Percentiles rank a stretch among this genome's conserved stretches.
Evolutionary conservation across 1,140 invertebrate genomes (phyloP).

Genomic region (Leptinotarsa undecemlineata): DNA sequence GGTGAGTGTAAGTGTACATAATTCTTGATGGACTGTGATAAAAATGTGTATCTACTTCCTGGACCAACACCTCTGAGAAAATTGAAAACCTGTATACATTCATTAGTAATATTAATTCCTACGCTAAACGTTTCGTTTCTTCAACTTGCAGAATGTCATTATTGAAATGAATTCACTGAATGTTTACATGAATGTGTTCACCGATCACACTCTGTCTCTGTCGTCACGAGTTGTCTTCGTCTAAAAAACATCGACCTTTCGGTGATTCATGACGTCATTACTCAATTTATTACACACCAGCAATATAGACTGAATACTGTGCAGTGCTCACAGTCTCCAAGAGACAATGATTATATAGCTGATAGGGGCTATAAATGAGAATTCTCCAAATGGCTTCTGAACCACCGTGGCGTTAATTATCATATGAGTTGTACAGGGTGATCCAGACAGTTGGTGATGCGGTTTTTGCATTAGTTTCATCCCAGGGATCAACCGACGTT

Average conservation of each 20-base stretch:
- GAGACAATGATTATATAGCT: no score
- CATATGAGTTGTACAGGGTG: background rate
- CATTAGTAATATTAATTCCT: background rate
- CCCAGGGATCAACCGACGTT: no score
- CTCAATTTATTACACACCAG: background rate
- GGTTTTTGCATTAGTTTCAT: no score
- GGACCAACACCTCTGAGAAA: no score
- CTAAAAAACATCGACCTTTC: constrained; percentile 3
- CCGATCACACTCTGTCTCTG: background rate
- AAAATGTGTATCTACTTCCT: no score
- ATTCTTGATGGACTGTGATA: no score
- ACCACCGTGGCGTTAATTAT: background rate
- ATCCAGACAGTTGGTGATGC: background rate
- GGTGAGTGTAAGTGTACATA: no score
- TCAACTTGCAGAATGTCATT: background rate
- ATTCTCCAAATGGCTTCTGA: background rate
- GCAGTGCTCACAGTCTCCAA: no score
- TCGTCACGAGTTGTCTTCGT: background rate
- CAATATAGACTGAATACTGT: background rate
- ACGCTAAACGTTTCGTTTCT: background rate
- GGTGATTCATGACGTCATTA: background rate
- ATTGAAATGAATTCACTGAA: background rate
- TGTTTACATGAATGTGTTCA: background rate
- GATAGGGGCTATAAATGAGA: background rate
- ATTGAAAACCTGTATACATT: no score